Evolutionary conservation across 2,888 invertebrate genomes (phyloP), one percentile per base, ranked within the genome.

Genomic region (Strigamia transsilvanica): DNA sequence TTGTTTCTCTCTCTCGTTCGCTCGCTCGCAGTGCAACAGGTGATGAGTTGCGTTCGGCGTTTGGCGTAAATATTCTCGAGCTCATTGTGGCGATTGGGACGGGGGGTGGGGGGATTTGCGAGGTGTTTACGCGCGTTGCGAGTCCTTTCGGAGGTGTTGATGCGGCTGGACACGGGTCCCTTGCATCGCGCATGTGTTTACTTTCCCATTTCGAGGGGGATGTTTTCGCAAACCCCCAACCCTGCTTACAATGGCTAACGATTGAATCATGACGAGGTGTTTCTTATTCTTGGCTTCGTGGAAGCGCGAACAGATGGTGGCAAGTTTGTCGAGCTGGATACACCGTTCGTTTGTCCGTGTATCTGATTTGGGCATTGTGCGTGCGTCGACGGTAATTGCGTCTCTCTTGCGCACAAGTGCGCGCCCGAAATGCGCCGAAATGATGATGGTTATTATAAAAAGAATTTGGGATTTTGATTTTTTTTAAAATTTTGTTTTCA

Each of bases 211-310:
- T 18, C 10, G 18, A 12, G 51, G 51, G 51, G 51, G 51, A 34
- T 51, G 5, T 51, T 51, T 51, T 51, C 51, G 21, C 21, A 61
- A 18, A 23, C 10, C 10, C 18, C 23, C 61, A n/a, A 18, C 18
- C 51, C 10, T 12, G 9, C 10, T 2, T 61, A 61, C 18, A 61
- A 61, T 61, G 21, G 21, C 61, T 61, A 61, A 61, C 61, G 61
- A 61, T 61, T 18, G 61, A 18, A 61, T 61, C 61, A 18, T 61
- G 61, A 61, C 61, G 61, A 15, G 61, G 61, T 61, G 61, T 61
- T 61, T 61, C 21, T 61, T 15, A 10, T 15, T 61, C 18, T 61
- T 61, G 61, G 9, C 3, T 2, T 61, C n/a, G 61, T 61, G 61
- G 61, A 18, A 18, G 5, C 51, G 5, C 7, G 51, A 51, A 51